These are phyloP conservation scores for Cheilinus undulatus DNA, from an alignment of 2,113 vertebrate genomes.

Conservation along the genomic window DNA sequence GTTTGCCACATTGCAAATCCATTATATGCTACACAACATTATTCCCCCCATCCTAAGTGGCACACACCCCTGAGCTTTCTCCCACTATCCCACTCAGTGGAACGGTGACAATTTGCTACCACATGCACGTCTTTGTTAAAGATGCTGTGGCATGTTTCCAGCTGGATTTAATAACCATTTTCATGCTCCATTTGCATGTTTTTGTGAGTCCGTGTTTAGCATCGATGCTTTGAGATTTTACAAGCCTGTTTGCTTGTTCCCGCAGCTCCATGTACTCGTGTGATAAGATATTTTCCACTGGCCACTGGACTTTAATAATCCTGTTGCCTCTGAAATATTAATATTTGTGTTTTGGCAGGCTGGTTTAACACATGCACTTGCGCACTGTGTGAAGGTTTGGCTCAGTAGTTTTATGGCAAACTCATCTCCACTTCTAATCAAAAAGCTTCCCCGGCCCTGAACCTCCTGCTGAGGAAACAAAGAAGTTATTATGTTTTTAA, in stretches of 20 bases:
- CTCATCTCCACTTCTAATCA: conserved; percentile 79
- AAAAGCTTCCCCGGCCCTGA: conserved; percentile 63
- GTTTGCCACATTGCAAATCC: conserved; percentile 79
- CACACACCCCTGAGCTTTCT: conserved; percentile 73
- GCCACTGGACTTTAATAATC: conserved; percentile 53
- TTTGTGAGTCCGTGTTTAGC: conserved; percentile 62
- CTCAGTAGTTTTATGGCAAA: conserved; percentile 76
- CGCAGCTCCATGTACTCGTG: conserved; percentile 36
- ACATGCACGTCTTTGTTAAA: conserved; percentile 67
- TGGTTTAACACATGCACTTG: conserved; percentile 33
- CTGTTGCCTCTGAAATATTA: conserved; percentile 44
- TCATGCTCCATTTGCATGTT: conserved; percentile 70
- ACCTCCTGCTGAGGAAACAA: conserved; percentile 72
- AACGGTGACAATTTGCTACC: conserved; percentile 67
- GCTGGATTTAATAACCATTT: conserved; percentile 71
- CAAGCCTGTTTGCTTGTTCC: conserved; percentile 53
- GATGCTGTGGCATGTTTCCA: conserved; percentile 66
- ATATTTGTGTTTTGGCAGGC: conserved; percentile 48
- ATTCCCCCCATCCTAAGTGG: conserved; percentile 68
- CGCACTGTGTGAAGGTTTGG: conserved; percentile 44
- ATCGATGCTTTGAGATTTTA: conserved; percentile 52
- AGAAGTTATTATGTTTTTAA: conserved; percentile 81
- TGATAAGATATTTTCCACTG: conserved; percentile 44
- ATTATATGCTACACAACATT: conserved; percentile 76
- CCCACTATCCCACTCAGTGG: conserved; percentile 61